Base-by-base conservation (phyloP, 1,140 invertebrate genomes). In the Holotrichia oblita region DNA sequence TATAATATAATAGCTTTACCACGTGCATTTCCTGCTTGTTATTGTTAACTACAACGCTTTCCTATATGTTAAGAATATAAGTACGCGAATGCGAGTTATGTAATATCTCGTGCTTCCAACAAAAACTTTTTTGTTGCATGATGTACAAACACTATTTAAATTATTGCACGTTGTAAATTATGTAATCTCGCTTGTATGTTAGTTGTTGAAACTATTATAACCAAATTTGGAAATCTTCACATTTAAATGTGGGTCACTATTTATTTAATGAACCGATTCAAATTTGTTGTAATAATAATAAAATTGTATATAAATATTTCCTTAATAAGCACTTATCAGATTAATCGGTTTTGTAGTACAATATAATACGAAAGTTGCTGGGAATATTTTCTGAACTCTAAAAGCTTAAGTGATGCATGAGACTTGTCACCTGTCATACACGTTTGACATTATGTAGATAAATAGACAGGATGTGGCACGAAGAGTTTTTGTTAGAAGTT, bases 31-130 rank as follows among this genome's bases (percentile, higher is more conserved):
- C 27, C 27, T 69, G 27, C 4, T 12, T 10, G 9, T 14, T 10
- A 8, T 12, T 34, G 12, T 7, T 9, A 69, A 22, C 20, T 69
- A 27, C 17, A 69, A 69, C 22, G 24, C 61, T 69, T 69, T 69
- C 61, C 0, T 69, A 22, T 69, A n/a, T 69, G 61, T 10, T 69
- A 55, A 69, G 20, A 69, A 69, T 10, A 69, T 69, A 69, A 12
- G 17, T 64, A 10, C 8, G 7, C 22, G 44, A 48, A 17, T n/a
- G 6, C 8, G 3, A 27, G 22, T 69, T 69, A 14, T 22, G 61
- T 69, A 69, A 69, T 7, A 6, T n/a, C 20, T 69, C 61, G 22
- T n/a, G 61, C 22, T 55, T n/a, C 48, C n/a, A 55, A 55, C 48
- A 55, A 55, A 55, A 55, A 55, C 14, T 9, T 69, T 17, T 34